Conservation (phyloP, 1,140 invertebrate genomes). For the Sesamia nonagrioides region DNA sequence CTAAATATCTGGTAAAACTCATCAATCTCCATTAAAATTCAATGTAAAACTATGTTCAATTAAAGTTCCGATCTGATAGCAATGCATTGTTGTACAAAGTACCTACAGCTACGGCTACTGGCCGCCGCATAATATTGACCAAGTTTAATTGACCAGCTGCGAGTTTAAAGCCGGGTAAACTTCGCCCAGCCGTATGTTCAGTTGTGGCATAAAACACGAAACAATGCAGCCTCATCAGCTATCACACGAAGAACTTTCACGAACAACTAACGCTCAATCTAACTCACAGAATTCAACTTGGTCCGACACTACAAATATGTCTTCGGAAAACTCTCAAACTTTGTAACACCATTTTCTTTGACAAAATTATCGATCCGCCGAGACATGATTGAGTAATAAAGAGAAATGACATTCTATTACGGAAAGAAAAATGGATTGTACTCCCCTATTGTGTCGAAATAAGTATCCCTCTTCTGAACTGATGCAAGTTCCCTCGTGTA, state of each 20-base stretch:
- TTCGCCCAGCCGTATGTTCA: neutral
- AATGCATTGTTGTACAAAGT: conserved; percentile 3
- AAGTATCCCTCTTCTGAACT: conserved; percentile 11
- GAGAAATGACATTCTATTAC: conserved; percentile 21
- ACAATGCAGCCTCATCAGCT: conserved; percentile 41
- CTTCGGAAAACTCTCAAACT: neutral
- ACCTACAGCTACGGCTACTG: neutral
- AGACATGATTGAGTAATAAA: conserved; percentile 16
- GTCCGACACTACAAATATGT: conserved; percentile 13
- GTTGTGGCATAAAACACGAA: conserved; percentile 36
- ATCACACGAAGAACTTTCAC: neutral
- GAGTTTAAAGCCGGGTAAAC: conserved; percentile 8
- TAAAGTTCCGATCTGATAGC: conserved; percentile 35
- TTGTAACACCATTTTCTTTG: conserved; percentile 6
- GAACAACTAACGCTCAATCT: conserved; percentile 9
- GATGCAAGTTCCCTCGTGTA: neutral
- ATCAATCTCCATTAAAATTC: conserved; percentile 14
- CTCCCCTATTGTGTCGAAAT: neutral
- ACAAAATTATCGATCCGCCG: conserved; percentile 12
- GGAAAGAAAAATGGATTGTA: neutral
- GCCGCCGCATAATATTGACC: conserved; percentile 29
- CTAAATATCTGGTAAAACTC: neutral
- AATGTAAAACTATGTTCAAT: conserved; percentile 12
- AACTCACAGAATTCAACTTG: conserved; percentile 12
- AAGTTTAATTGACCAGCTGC: conserved; percentile 49